Evolutionary conservation across 2,113 vertebrate genomes (phyloP).

Genomic region (Coptodon bakossiorum): DNA sequence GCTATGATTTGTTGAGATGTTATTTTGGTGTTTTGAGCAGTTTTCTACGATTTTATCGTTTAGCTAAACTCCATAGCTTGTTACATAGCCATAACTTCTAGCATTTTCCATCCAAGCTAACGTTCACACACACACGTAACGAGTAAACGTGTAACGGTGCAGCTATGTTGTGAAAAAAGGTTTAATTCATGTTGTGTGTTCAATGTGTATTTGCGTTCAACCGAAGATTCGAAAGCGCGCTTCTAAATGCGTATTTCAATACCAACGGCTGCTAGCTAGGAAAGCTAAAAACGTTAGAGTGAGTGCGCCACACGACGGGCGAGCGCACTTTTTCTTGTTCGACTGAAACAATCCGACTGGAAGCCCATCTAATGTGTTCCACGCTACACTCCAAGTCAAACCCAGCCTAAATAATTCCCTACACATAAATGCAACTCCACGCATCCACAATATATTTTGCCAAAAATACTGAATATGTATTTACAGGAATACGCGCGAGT

Average conservation of each 20-base stretch:
- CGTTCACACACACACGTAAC: background rate
- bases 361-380: background rate
- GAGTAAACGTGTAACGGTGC: background rate
- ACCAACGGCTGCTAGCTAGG: background rate
- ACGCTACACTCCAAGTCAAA: background rate
- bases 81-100: background rate
- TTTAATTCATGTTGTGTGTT: background rate
- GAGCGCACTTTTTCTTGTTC: conserved; percentile 56
- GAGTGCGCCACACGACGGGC: conserved; percentile 48
- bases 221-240: background rate
- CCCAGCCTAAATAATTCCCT: background rate
- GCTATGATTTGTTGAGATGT: background rate
- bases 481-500: background rate
- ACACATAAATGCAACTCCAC: accelerated
- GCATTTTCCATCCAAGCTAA: conserved; percentile 9
- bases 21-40: accelerated
- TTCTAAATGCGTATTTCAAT: background rate
- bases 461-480: background rate
- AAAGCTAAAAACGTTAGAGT: background rate
- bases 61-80: background rate
- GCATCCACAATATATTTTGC: accelerated
- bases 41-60: background rate
- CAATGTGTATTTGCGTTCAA: background rate
- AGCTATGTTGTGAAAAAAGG: background rate
- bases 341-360: conserved; percentile 21